Evolutionary conservation across 2,797 vertebrate species (phyloP), one percentile per base, ranked within the genome.

Genomic region (Anguilla marmorata): DNA sequence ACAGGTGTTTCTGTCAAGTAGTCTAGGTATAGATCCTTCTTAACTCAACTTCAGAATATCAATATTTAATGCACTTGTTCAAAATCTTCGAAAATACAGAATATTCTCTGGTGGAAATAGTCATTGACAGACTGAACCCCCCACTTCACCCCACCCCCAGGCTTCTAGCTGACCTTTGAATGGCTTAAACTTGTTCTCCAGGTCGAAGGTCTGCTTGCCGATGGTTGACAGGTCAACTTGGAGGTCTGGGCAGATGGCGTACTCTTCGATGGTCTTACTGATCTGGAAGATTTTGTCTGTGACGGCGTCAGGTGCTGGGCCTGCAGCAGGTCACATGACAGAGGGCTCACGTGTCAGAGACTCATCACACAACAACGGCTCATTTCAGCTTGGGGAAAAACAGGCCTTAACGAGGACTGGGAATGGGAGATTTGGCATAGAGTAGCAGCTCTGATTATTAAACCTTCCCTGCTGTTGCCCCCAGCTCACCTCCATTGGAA

Each of bases 201-300:
- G 93, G 91, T 99, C 97, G 93, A 99, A 99, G 86, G 98, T 97
- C 93, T 99, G 98, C 86, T 98, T 99, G 85, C 99, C 97, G 60
- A 99, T 96, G 88, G 95, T 96, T 54, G 96, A 92, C 84, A 99
- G 94, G 93, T 99, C 98, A 63, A 98, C 97, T 87, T 98, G 97
- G 89, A 99, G 95, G 19, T 99, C 98, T 0, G 98, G 98, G 88
- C 98, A 99, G 95, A 99, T 99, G 2, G 96, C 95, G 91, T 99
- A 99, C 89, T 99, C 98, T 92, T 98, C 97, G 0, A 99, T 96
- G 84, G 95, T 94, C 95, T 99, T 99, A 94, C 99, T 99, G 93
- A 99, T 94, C 80, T 99, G 98, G 93, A 96, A 99, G 90, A 99
- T 99, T 93, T 99, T 98, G 90, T 99, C 98, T 0, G 98, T 99